Evolutionary conservation across 2,797 vertebrate genomes (phyloP).

Genomic region (Cottoperca gobio): DNA sequence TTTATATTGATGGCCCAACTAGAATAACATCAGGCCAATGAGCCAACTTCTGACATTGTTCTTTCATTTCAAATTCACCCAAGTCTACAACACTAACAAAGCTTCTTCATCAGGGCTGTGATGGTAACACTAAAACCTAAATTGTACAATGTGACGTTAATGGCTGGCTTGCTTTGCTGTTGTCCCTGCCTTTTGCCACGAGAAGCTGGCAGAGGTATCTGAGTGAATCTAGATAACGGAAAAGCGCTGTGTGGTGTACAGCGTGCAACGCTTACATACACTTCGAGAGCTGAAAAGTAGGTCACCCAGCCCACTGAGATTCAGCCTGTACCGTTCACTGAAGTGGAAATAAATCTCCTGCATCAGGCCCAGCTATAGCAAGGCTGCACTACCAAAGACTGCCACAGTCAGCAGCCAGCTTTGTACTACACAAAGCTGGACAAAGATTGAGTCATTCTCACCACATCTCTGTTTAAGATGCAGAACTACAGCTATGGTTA

Average conservation of each 20-base stretch:
- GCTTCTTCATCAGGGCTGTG: neutral
- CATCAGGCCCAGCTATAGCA: slow-evolving; percentile 56
- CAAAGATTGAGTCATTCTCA: slow-evolving; percentile 20
- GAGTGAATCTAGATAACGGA: slow-evolving; percentile 58
- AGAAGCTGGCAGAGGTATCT: slow-evolving; percentile 35
- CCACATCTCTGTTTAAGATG: slow-evolving; percentile 6
- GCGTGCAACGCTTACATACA: slow-evolving; percentile 52
- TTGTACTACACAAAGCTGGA: neutral
- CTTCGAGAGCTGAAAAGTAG: slow-evolving; percentile 78
- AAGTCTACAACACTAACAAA: neutral
- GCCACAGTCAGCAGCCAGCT: slow-evolving; percentile 44
- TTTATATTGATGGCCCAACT: neutral
- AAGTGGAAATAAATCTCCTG: slow-evolving; percentile 78
- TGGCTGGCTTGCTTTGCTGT: slow-evolving; percentile 6
- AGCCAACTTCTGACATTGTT: neutral
- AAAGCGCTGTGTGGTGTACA: slow-evolving; percentile 46
- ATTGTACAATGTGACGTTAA: slow-evolving; percentile 16
- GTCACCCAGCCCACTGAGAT: slow-evolving; percentile 80
- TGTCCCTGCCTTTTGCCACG: slow-evolving; percentile 7
- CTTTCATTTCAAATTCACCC: neutral
- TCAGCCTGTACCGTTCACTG: slow-evolving; percentile 74
- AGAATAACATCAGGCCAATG: neutral
- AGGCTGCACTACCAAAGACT: slow-evolving; percentile 56
- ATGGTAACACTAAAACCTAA: slow-evolving; percentile 2
- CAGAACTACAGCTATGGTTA: slow-evolving; percentile 4